These are phyloP conservation scores for Tor tambroides DNA, from an alignment of 2,113 vertebrate genomes.

Conservation along the genomic window DNA sequence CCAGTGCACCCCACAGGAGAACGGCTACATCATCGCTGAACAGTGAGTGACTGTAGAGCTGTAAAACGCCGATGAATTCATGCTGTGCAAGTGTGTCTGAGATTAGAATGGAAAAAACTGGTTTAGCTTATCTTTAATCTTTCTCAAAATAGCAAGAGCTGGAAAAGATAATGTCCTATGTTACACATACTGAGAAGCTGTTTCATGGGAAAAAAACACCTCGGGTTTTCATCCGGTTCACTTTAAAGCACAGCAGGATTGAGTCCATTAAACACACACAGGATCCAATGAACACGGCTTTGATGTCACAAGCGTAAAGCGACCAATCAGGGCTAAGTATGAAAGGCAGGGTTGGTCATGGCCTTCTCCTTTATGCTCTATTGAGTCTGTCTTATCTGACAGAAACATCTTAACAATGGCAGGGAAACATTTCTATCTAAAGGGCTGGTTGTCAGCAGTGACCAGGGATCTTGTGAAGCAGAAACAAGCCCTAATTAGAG, in stretches of 20 bases:
- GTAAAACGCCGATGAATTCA: conserved; percentile 2
- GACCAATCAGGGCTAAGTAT: conserved; percentile 35
- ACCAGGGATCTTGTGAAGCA: conserved; percentile 19
- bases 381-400: conserved; percentile 35
- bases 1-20: conserved; percentile 85
- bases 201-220: background rate
- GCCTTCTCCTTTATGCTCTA: conserved; percentile 25
- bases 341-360: conserved; percentile 15
- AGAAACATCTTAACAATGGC: conserved; percentile 52
- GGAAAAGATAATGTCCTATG: conserved; percentile 35
- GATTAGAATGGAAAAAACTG: conserved; percentile 1
- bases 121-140: conserved; percentile 45
- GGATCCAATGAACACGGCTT: background rate
- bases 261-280: conserved; percentile 7
- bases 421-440: conserved; percentile 45
- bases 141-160: conserved; percentile 15
- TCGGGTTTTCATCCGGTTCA: conserved; percentile 7
- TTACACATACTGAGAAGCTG: background rate
- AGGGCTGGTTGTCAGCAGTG: conserved; percentile 30
- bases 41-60: conserved; percentile 81
- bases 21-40: conserved; percentile 93
- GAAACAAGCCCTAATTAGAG: conserved; percentile 50
- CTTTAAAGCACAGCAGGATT: conserved; percentile 24
- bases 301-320: conserved; percentile 21
- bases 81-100: background rate